Evolutionary conservation across 92 coral and sea anemone genomes (phyloP).

Genomic region (Metridium senile): DNA sequence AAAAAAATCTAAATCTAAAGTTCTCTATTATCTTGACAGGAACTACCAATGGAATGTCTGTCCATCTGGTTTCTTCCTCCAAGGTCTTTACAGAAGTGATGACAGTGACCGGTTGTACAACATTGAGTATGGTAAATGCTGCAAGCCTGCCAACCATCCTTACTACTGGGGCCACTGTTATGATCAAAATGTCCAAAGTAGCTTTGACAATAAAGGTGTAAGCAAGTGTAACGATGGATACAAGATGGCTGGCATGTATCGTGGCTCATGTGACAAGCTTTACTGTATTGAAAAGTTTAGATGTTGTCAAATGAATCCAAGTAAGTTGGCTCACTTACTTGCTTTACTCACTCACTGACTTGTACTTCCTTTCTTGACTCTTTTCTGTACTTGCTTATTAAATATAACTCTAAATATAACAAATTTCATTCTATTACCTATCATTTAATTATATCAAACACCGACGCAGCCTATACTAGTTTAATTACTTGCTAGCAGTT

Average conservation of each 20-base stretch:
- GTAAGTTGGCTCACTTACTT: constrained; percentile 49
- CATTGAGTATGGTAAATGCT: constrained; percentile 67
- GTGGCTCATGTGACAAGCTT: constrained; percentile 56
- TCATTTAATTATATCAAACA: too few relatives aligned
- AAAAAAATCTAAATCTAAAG: too few relatives aligned
- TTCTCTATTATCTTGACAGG: too few relatives aligned
- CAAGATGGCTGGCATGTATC: constrained; percentile 59
- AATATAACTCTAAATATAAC: too few relatives aligned
- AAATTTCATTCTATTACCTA: too few relatives aligned
- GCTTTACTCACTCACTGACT: too few relatives aligned
- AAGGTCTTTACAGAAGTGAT: constrained; percentile 38
- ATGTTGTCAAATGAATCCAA: constrained; percentile 63
- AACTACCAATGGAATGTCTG: constrained; percentile 52
- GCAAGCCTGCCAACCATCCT: constrained; percentile 63
- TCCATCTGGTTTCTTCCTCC: constrained; percentile 58
- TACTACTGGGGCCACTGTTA: constrained; percentile 55
- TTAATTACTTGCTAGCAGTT: too few relatives aligned
- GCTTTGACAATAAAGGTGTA: constrained; percentile 68
- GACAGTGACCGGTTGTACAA: constrained; percentile 28
- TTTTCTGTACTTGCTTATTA: too few relatives aligned
- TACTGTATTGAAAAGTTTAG: constrained; percentile 56
- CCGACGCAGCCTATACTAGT: too few relatives aligned
- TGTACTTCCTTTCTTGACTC: too few relatives aligned
- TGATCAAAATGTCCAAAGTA: constrained; percentile 19
- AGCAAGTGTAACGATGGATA: constrained; percentile 68